A percentile compares a stretch with the other conserved stretches of the same genome.
Evolutionary conservation across 2,888 invertebrate genomes (phyloP).

Genomic region (Caenorhabditis sp.): DNA sequence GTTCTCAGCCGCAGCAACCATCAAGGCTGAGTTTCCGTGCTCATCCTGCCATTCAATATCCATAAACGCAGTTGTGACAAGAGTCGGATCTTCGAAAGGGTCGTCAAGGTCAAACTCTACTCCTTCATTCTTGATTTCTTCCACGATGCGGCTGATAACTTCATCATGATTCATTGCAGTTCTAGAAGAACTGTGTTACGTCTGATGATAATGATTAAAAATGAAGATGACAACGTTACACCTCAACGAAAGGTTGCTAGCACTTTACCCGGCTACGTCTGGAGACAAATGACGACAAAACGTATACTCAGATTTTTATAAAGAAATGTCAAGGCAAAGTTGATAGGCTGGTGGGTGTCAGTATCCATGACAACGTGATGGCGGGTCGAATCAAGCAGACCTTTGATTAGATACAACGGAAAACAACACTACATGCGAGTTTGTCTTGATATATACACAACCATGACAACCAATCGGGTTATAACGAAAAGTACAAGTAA

Average conservation of each 20-base stretch:
- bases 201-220: no score
- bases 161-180: slow-evolving; percentile 35
- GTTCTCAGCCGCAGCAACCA: slow-evolving; percentile 71
- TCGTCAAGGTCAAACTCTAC: slow-evolving; percentile 60
- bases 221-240: no score
- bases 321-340: background rate
- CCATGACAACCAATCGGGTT: no score
- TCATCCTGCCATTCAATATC: slow-evolving; percentile 72
- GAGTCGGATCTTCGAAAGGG: slow-evolving; percentile 66
- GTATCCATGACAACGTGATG: background rate
- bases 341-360: background rate
- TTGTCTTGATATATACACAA: no score
- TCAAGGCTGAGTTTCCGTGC: slow-evolving; percentile 70
- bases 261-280: no score
- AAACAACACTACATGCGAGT: background rate
- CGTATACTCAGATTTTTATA: background rate
- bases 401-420: background rate
- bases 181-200: no score
- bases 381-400: background rate
- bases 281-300: no score
- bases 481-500: no score
- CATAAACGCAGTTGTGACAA: slow-evolving; percentile 66
- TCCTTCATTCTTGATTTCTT: slow-evolving; percentile 48
- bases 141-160: slow-evolving; percentile 43
- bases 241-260: no score